A percentile compares a stretch with the other conserved stretches of the same genome.
These are phyloP conservation scores for Meloidogyne chitwoodi DNA, from an alignment of 1,140 invertebrate genomes.

Conservation along the genomic window DNA sequence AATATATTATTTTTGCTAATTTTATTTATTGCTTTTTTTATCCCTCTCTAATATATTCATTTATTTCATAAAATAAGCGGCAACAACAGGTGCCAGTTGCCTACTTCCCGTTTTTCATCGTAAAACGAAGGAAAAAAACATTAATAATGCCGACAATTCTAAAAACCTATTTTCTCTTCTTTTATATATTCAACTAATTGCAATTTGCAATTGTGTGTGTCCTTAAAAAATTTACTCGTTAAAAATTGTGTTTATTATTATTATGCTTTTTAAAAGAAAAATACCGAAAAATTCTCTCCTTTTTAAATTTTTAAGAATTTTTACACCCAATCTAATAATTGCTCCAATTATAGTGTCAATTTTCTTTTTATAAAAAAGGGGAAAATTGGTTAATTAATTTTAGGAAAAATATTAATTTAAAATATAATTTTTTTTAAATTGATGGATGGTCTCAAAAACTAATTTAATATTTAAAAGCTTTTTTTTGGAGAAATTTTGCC, in stretches of 20 bases:
- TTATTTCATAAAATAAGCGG: not conserved
- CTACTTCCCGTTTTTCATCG: not conserved
- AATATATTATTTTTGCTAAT: not conserved
- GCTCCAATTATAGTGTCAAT: not conserved
- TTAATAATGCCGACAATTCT: not conserved
- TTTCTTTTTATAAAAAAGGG: not conserved
- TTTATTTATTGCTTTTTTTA: not conserved
- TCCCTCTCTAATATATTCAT: not conserved
- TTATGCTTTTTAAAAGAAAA: not conserved
- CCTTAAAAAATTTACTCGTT: not conserved
- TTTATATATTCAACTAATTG: constrained; percentile 6
- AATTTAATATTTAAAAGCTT: not conserved
- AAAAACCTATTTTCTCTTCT: not conserved
- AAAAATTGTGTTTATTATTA: not conserved
- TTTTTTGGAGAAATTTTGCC: not conserved
- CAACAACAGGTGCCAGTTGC: constrained; percentile 6
- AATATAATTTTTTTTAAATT: not conserved
- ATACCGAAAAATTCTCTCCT: not conserved
- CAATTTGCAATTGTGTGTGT: constrained; percentile 12
- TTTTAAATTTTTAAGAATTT: not conserved
- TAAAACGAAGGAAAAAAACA: not conserved
- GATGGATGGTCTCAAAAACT: not conserved
- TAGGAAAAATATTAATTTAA: too few relatives aligned
- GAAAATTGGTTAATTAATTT: not conserved
- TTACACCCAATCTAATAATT: constrained; percentile 1